A percentile compares a stretch with the other conserved stretches of the same genome.
phyloP scores from a whole-genome alignment of 2,888 invertebrate genomes.

The Stenotaenia linearis region DNA sequence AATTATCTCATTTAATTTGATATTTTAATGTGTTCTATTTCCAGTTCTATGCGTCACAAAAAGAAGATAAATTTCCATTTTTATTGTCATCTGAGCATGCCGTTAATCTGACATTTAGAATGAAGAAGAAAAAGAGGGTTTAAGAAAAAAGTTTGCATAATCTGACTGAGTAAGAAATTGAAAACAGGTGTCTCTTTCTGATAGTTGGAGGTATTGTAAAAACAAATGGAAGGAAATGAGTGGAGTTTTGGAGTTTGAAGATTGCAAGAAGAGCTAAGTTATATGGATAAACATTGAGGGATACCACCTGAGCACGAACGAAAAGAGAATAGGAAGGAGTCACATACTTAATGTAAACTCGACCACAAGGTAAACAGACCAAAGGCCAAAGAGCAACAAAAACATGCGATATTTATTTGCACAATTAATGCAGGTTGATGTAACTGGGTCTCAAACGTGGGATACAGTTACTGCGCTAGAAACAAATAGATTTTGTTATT shows the following conservation, averaged over 20 bases:
- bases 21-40: no score
- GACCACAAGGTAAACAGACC: not conserved
- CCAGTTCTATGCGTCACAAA: no score
- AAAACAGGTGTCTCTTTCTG: not conserved
- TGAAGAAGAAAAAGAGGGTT: not conserved
- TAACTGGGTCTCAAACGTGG: not conserved
- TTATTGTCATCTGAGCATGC: not conserved
- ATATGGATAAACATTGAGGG: not conserved
- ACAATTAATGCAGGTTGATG: not conserved
- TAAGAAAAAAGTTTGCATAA: not conserved
- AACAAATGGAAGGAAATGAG: constrained; percentile 2
- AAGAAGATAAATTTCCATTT: not conserved
- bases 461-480: not conserved
- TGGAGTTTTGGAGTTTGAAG: not conserved
- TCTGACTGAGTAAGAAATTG: not conserved
- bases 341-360: not conserved
- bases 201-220: not conserved
- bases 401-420: not conserved
- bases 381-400: constrained; percentile 15
- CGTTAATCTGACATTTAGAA: not conserved
- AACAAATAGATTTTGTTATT: not conserved
- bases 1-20: no score
- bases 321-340: not conserved
- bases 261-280: not conserved
- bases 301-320: not conserved